A percentile compares a stretch with the other conserved stretches of the same genome.
Conservation (phyloP, 2,888 invertebrate species). For the Scrobipalpa atriplicella region DNA sequence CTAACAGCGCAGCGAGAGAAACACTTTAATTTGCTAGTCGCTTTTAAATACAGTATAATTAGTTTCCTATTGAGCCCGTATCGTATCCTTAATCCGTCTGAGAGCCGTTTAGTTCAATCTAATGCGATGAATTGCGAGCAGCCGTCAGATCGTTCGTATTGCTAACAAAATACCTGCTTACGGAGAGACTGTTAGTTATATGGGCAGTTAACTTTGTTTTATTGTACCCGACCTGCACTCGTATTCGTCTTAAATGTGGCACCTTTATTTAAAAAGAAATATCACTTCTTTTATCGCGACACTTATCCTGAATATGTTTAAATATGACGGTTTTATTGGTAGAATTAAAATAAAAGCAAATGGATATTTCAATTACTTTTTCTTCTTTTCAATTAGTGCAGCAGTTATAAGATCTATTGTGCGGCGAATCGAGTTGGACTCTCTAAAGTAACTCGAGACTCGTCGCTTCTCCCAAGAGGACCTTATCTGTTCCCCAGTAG, state of each 20-base stretch:
- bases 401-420: conserved; percentile 40
- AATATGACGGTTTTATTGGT: background rate
- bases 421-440: conserved; percentile 36
- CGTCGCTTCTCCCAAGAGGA: conserved; percentile 33
- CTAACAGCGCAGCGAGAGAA: background rate
- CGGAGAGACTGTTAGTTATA: conserved; percentile 30
- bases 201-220: conserved; percentile 34
- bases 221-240: conserved; percentile 29
- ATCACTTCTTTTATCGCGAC: background rate
- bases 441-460: conserved; percentile 37
- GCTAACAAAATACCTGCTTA: conserved; percentile 31
- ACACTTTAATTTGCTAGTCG: background rate
- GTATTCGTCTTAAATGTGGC: conserved; percentile 29
- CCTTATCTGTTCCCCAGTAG: conserved; percentile 39
- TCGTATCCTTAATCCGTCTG: conserved; percentile 41
- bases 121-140: conserved; percentile 55
- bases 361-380: background rate
- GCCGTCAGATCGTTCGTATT: conserved; percentile 27
- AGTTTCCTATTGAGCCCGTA: conserved; percentile 9
- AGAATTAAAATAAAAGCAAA: background rate
- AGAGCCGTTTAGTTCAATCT: conserved; percentile 51
- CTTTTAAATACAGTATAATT: conserved; percentile 18
- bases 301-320: background rate
- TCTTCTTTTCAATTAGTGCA: conserved; percentile 31
- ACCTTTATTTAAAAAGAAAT: conserved; percentile 21